phyloP scores from a whole-genome alignment of 2,888 invertebrate species.

The Dioctria linearis region DNA sequence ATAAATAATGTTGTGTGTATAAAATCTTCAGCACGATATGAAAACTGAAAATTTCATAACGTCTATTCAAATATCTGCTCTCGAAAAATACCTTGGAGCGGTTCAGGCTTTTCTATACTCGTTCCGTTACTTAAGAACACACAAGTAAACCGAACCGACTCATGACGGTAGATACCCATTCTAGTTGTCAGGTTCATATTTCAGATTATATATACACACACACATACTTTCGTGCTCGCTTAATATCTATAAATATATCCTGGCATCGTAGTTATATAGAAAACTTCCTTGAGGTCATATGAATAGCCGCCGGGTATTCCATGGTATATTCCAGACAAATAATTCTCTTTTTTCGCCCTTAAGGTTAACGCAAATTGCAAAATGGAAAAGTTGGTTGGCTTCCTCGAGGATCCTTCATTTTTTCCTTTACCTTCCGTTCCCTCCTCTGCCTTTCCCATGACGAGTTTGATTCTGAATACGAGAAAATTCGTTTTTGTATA shows the following conservation, averaged over 20 bases:
- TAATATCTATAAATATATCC: conserved; percentile 35
- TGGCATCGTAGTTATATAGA: conserved; percentile 46
- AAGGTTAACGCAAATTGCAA: conserved; percentile 58
- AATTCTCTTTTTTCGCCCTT: conserved; percentile 55
- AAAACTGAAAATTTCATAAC: conserved; percentile 62
- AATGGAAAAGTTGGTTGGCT: conserved; percentile 59
- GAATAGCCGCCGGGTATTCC: conserved; percentile 49
- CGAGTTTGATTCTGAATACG: conserved; percentile 49
- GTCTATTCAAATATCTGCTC: conserved; percentile 62
- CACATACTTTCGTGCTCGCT: conserved; percentile 2
- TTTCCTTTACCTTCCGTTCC: conserved; percentile 54
- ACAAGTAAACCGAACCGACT: conserved; percentile 44
- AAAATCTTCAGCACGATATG: conserved; percentile 57
- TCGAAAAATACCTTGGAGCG: conserved; percentile 59
- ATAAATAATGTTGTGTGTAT: conserved; percentile 58
- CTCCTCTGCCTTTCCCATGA: conserved; percentile 13
- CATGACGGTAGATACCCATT: conserved; percentile 49
- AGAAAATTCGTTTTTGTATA: conserved; percentile 52
- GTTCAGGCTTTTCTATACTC: conserved; percentile 49
- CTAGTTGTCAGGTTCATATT: conserved; percentile 52
- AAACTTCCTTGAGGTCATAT: conserved; percentile 58
- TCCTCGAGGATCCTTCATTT: conserved; percentile 56
- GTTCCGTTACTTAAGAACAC: conserved; percentile 54
- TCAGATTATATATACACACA: conserved; percentile 13
- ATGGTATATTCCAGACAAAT: conserved; percentile 59